These are phyloP conservation scores for Nyctibius bracteatus DNA, from an alignment of 2,113 vertebrate genomes.

Conservation along the genomic window DNA sequence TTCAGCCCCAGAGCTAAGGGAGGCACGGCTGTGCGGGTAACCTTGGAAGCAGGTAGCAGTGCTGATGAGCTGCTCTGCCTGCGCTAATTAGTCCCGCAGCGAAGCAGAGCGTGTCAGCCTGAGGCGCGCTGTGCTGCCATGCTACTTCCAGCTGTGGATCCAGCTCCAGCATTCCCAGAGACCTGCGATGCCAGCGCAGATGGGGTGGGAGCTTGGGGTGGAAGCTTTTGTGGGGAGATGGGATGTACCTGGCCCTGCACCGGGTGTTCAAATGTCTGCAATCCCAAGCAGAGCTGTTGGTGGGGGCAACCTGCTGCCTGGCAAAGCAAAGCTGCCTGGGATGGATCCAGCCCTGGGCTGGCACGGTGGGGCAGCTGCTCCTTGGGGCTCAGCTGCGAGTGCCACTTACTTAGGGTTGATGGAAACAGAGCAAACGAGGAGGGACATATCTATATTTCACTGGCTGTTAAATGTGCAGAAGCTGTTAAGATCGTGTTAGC, in stretches of 20 bases:
- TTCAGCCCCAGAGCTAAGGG: not conserved
- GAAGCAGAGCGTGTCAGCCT: not conserved
- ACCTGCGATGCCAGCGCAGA: not conserved
- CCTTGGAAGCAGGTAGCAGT: not conserved
- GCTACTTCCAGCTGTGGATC: not conserved
- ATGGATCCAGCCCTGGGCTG: not conserved
- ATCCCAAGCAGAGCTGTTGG: not conserved
- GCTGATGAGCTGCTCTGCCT: not conserved
- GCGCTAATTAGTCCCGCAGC: not conserved
- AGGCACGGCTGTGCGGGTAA: fast-evolving
- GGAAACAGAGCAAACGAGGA: not conserved
- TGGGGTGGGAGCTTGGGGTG: not conserved
- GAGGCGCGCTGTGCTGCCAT: fast-evolving
- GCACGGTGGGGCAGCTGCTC: not conserved
- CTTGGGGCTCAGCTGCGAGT: not conserved
- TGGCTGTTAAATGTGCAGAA: not conserved
- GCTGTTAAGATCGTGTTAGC: not conserved
- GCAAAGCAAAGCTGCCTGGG: not conserved
- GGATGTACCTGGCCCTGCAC: fast-evolving
- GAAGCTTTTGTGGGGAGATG: not conserved
- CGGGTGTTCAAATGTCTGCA: not conserved
- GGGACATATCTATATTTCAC: not conserved
- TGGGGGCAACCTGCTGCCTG: too few relatives aligned
- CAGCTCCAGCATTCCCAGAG: not conserved
- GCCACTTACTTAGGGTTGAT: not conserved